Evolutionary conservation across 2,888 invertebrate genomes (phyloP), one percentile per base, ranked within the genome.

Genomic region (Erebia epiphron): DNA sequence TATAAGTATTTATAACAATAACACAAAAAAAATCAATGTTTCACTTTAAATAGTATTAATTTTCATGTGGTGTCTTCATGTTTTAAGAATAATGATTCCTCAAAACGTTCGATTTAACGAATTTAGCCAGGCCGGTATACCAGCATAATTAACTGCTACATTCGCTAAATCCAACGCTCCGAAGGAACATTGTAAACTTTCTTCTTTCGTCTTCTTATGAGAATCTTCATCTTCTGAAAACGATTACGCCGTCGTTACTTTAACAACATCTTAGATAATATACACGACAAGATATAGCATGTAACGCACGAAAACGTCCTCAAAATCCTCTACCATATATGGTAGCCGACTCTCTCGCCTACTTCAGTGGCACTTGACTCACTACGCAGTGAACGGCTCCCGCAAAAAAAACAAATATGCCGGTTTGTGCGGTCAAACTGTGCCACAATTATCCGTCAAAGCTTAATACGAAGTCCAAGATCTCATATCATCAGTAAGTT

Each of bases 61-160:
- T 50, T 21, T 46, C 66, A 9, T 11, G 14, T 10, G 16, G 14
- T 56, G 43, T 60, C 41, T 41, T 62, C 62, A 21, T 43, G 43
- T 9, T 21, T 56, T 56, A 21, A 5, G 65, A 56, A 41, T 3
- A 65, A 43, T 66, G 43, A 46, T 46, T 21, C 65, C 68, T 62
- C 79, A 67, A 70, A 79, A 79, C 79, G 84, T 81, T 82, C 85
- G 84, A 88, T 86, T 77, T 74, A 80, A 85, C 88, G 88, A 88
- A 88, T 88, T 88, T 88, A 88, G 86, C 86, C 41, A 18, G 35
- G 26, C 69, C 71, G 61, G 60, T 49, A 13, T 26, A n/a, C 50
- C 63, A 72, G 67, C 73, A 73, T 61, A 54, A 0, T 58, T 21
- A 14, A 73, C 67, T 68, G 82, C 83, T 77, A 66, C 41, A 81